Conservation (phyloP, 2,888 invertebrate genomes). For the Calameuta pallipes region DNA sequence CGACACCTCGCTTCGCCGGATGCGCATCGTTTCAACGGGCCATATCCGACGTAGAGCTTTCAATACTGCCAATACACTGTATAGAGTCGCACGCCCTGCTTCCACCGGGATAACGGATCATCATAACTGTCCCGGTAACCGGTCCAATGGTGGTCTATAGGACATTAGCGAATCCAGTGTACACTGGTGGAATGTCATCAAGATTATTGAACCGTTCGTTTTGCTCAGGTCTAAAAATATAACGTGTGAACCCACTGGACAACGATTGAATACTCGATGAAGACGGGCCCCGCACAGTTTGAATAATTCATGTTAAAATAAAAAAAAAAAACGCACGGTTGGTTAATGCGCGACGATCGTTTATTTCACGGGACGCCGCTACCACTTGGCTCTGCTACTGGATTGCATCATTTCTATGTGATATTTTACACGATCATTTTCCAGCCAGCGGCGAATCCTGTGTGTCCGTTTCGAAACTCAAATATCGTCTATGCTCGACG, state of each 20-base stretch:
- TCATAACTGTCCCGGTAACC: not conserved
- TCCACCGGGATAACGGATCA: not conserved
- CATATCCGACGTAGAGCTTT: not conserved
- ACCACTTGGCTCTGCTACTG: not conserved
- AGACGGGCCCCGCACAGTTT: not conserved
- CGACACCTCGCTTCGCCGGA: constrained; percentile 5
- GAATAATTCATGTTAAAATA: not conserved
- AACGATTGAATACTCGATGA: not conserved
- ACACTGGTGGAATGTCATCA: not conserved
- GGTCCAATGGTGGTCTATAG: not conserved
- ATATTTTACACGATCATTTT: not conserved
- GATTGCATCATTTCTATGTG: not conserved
- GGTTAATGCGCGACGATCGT: not conserved
- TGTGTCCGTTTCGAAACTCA: not conserved
- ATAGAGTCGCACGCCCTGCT: not conserved
- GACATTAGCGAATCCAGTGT: not conserved
- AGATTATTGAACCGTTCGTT: not conserved
- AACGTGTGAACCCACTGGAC: not conserved
- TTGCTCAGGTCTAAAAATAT: not conserved
- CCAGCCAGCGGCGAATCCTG: not conserved
- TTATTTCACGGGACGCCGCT: not conserved
- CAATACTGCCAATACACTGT: not conserved
- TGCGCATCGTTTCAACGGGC: not conserved
- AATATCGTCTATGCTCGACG: not conserved
- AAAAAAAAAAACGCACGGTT: not conserved